Base-by-base conservation (phyloP, 2,888 invertebrate genomes). In the Rhogogaster chlorosoma region DNA sequence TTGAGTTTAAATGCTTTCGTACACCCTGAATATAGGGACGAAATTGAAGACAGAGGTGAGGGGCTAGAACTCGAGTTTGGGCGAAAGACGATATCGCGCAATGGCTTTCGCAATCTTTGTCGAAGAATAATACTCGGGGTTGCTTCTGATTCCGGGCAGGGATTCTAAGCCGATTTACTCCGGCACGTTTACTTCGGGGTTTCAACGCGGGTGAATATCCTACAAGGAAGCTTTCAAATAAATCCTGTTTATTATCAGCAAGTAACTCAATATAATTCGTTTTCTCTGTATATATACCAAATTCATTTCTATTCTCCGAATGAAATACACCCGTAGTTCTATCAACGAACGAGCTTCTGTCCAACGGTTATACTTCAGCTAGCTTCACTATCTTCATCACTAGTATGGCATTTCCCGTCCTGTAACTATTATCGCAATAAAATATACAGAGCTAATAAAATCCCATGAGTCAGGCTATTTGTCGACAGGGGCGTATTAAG, bases 401-500 rank as follows among this genome's bases (percentile, higher is more conserved):
- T 53, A 53, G 9, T 22, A 42, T 45, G n/a, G 78, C 78, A 57
- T 61, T 57, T 61, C 45, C 53, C 45, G 26, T 22, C 42, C 77
- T 36, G 49, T 53, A 84, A 83, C 87, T 86, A 88, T 90, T 88
- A 90, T 90, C 86, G 89, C 88, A 87, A 89, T 90, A 90, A 90
- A 90, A 89, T 88, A 87, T 87, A 87, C 83, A 85, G 88, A 88
- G 88, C 90, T 89, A 91, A 91, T 91, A 91, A 91, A 91, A 91
- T 90, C 90, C 89, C 89, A 89, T 90, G 90, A 89, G 89, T 90
- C 90, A 90, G 90, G 86, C 88, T 89, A 89, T 91, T 90, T 89
- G 90, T 89, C 89, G 88, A 85, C 88, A 86, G 86, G 84, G 84
- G 86, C 86, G 85, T 49, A 86, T 90, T 89, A 91, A 90, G 89